phyloP scores from a whole-genome alignment of 2,888 invertebrate genomes.

The Auanema freiburgensis region DNA sequence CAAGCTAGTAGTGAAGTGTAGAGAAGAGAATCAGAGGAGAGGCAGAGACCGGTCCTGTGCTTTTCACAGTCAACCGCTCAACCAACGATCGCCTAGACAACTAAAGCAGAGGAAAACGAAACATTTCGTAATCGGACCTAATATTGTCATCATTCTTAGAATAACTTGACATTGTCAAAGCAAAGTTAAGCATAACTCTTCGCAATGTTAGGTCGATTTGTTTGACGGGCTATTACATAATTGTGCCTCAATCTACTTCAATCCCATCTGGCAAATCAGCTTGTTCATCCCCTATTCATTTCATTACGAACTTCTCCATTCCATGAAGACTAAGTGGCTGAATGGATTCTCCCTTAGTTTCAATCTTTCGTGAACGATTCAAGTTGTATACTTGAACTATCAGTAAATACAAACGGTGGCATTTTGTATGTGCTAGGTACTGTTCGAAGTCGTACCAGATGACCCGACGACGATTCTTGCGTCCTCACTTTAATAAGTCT shows the following conservation, averaged over 20 bases:
- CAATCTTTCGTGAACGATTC: too few relatives aligned
- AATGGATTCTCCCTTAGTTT: conserved; percentile 1
- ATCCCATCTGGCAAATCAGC: conserved; percentile 9
- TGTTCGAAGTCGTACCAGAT: neutral
- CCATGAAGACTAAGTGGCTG: neutral
- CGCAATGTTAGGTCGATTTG: neutral
- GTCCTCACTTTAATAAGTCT: too few relatives aligned
- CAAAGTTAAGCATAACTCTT: neutral
- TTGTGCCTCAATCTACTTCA: conserved; percentile 12
- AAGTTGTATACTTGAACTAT: neutral
- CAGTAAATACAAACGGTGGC: neutral
- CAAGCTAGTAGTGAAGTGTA: too few relatives aligned
- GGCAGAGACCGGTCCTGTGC: too few relatives aligned
- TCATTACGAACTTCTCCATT: conserved; percentile 2
- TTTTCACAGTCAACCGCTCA: too few relatives aligned
- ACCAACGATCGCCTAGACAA: too few relatives aligned
- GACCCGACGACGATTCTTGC: neutral
- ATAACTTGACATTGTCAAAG: neutral
- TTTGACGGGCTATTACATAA: conserved; percentile 5
- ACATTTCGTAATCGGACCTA: too few relatives aligned
- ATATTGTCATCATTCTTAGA: too few relatives aligned
- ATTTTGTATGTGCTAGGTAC: neutral
- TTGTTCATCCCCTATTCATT: conserved; percentile 9
- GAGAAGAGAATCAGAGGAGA: too few relatives aligned
- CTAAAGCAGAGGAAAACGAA: too few relatives aligned